Conservation (phyloP, 2,113 vertebrate genomes). For the Oenanthe melanoleuca region DNA sequence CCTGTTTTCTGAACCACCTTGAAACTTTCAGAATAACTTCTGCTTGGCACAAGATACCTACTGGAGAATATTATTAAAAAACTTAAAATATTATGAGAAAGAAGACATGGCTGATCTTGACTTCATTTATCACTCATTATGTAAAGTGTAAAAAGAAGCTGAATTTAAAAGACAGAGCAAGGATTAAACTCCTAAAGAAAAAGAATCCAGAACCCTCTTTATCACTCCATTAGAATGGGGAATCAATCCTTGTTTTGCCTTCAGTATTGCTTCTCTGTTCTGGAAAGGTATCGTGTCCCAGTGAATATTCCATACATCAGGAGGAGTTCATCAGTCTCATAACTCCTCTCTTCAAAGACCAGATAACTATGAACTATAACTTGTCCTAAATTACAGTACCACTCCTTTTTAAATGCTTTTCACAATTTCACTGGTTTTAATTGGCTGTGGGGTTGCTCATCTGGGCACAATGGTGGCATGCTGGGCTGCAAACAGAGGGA, state of each 20-base stretch:
- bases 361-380: background rate
- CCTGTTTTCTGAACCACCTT: background rate
- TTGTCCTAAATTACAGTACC: background rate
- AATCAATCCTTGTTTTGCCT: background rate
- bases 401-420: fast-evolving
- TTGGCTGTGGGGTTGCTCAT: background rate
- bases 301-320: background rate
- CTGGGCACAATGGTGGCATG: background rate
- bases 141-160: background rate
- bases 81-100: background rate
- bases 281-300: background rate
- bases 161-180: background rate
- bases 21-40: background rate
- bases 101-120: background rate
- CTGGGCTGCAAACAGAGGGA: background rate
- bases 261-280: background rate
- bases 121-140: background rate
- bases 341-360: background rate
- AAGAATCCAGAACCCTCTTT: background rate
- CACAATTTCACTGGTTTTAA: background rate
- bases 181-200: background rate
- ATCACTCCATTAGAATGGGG: background rate
- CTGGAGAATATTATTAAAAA: background rate
- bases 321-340: background rate
- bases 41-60: background rate